These are phyloP conservation scores for Cyphomyrus discorhynchus DNA, from an alignment of 2,113 vertebrate genomes.

Conservation along the genomic window DNA sequence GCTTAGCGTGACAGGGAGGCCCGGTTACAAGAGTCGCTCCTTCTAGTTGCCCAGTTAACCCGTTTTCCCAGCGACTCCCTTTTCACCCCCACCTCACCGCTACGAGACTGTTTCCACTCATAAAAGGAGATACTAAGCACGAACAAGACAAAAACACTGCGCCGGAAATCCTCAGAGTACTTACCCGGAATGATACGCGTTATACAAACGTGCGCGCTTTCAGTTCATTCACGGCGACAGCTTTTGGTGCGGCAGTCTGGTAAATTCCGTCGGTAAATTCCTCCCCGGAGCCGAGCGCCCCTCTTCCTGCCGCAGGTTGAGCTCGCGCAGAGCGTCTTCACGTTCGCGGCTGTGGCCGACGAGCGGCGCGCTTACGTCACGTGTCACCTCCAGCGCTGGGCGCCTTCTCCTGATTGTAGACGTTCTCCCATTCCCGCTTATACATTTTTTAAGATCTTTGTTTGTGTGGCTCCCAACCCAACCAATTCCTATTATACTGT, in stretches of 20 bases:
- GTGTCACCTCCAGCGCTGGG: not conserved
- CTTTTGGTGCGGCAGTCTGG: not conserved
- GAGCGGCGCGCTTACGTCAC: constrained; percentile 22
- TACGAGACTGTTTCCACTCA: not conserved
- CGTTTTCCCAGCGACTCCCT: constrained; percentile 17
- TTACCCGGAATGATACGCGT: constrained; percentile 8
- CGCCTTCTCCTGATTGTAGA: not conserved
- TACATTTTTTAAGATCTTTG: not conserved
- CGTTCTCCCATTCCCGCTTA: not conserved
- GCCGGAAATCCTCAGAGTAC: not conserved
- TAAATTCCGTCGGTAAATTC: not conserved
- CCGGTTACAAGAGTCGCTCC: not conserved
- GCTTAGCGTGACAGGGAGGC: constrained; percentile 8
- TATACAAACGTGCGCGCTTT: not conserved
- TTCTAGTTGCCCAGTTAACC: not conserved
- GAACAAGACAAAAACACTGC: not conserved
- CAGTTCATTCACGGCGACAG: not conserved
- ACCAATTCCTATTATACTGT: not conserved
- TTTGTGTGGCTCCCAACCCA: not conserved
- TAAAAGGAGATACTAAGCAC: not conserved
- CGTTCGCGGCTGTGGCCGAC: not conserved
- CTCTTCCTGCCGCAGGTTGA: constrained; percentile 19
- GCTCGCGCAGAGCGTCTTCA: constrained; percentile 11
- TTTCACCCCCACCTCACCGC: not conserved
- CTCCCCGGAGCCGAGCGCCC: not conserved